Base-by-base conservation (phyloP, 2,797 vertebrate genomes). In the Galagoides demidoff region DNA sequence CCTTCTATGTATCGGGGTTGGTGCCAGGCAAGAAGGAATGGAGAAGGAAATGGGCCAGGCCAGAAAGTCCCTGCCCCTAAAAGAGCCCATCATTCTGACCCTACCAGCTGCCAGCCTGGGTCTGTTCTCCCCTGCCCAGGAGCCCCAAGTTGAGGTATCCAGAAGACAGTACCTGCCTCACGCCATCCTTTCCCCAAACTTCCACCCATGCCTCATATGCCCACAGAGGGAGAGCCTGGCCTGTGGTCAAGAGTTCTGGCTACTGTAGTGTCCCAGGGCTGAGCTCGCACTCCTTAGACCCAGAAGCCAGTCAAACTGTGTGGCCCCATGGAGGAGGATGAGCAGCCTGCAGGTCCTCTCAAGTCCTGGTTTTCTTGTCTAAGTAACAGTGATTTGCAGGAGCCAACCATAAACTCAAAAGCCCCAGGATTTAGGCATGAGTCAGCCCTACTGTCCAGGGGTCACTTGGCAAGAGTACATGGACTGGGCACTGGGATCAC, bases 381-480 rank as follows among this genome's bases (percentile, higher is more conserved):
- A 29, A 34, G 45, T 11, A 71, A 22, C 25, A 43, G 19, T 19
- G 66, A 25, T 73, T 95, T 71, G 45, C 61, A 95, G 92, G 81
- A 86, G 77, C 87, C 84, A 84, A 94, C 89, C 68, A 93, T 55
- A 87, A 52, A 49, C 57, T 94, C 16, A 85, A 95, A 97, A 97
- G 97, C 93, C 90, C 95, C 92, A 78, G 27, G 92, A 94, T 96
- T 93, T 95, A 96, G 97, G 97, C 97, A 97, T 94, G 94, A 97
- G 97, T 96, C 97, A 97, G 97, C 97, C 97, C 95, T 96, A 97
- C 98, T 96, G 95, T 98, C 96, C 97, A 96, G 98, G 96, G 97
- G 97, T 95, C 97, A 97, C 97, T 97, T 96, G 97, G 97, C 97
- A 97, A 97, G 97, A 97, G 98, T 97, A 96, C 97, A 97, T 95